phyloP scores from a whole-genome alignment of 1,140 invertebrate species.

The Pachyrhynchus sulphureomaculatus region DNA sequence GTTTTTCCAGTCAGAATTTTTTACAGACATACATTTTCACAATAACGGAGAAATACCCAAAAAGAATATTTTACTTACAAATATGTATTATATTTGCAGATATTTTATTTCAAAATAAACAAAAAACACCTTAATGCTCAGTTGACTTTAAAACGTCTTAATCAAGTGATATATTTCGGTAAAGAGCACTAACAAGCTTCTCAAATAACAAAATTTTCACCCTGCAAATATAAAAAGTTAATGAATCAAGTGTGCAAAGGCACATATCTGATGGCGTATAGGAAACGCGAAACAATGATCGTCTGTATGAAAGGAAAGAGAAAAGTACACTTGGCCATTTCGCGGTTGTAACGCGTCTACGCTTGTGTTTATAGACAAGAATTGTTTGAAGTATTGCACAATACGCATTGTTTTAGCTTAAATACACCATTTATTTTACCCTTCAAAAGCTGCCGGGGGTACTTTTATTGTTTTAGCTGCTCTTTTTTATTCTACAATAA shows the following conservation, averaged over 20 bases:
- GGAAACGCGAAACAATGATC: slow-evolving; percentile 29
- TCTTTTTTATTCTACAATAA: slow-evolving; percentile 37
- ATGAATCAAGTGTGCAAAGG: slow-evolving; percentile 22
- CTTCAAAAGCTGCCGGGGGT: slow-evolving; percentile 34
- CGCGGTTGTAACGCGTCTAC: slow-evolving; percentile 38
- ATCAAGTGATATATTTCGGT: slow-evolving; percentile 15
- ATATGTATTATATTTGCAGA: too few relatives aligned
- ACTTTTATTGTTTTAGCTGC: slow-evolving; percentile 40
- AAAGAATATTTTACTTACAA: too few relatives aligned
- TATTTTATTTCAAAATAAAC: too few relatives aligned
- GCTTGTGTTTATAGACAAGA: slow-evolving; percentile 39
- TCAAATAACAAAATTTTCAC: slow-evolving; percentile 29
- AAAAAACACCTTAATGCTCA: too few relatives aligned
- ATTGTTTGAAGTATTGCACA: slow-evolving; percentile 41
- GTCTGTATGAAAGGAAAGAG: slow-evolving; percentile 34
- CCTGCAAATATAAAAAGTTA: slow-evolving; percentile 26
- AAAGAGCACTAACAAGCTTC: slow-evolving; percentile 11
- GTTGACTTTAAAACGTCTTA: slow-evolving; percentile 9
- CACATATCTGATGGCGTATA: slow-evolving; percentile 27
- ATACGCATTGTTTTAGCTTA: slow-evolving; percentile 43
- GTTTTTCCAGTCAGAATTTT: too few relatives aligned
- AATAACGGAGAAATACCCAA: too few relatives aligned
- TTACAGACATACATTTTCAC: too few relatives aligned
- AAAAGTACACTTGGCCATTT: slow-evolving; percentile 40
- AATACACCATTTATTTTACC: slow-evolving; percentile 33